phyloP scores from a whole-genome alignment of 2,888 invertebrate species.

The Lepidonotus clava region DNA sequence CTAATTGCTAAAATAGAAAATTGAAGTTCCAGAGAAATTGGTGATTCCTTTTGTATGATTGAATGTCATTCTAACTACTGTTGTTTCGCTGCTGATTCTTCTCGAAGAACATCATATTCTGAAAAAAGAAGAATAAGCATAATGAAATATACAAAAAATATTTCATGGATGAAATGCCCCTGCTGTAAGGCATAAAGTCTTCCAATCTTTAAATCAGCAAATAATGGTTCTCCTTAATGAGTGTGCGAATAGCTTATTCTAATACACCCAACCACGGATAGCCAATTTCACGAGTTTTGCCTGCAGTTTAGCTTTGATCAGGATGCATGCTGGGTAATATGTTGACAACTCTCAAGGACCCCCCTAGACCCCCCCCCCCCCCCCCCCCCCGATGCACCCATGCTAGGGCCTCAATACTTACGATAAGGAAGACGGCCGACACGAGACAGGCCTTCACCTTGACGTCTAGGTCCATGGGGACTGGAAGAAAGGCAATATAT shows the following conservation, averaged over 20 bases:
- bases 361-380: not conserved
- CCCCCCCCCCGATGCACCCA: not conserved
- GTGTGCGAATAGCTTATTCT: not conserved
- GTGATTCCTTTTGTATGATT: too few species aligned
- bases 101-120: constrained; percentile 59
- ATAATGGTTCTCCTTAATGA: not conserved
- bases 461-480: constrained; percentile 57
- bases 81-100: constrained; percentile 25
- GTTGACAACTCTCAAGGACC: not conserved
- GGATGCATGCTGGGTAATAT: too few species aligned
- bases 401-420: constrained; percentile 23
- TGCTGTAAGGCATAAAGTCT: not conserved
- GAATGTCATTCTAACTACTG: not conserved
- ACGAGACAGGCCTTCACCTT: constrained; percentile 53
- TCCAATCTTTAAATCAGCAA: not conserved
- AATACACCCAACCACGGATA: not conserved
- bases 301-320: too few species aligned
- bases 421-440: constrained; percentile 56
- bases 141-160: not conserved
- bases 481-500: constrained; percentile 11
- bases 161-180: not conserved
- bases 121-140: constrained; percentile 14
- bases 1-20: too few species aligned
- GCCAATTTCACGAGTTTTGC: not conserved
- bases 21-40: too few species aligned